Evolutionary conservation across 2,797 vertebrate genomes (phyloP).

Genomic region (Alca torda): DNA sequence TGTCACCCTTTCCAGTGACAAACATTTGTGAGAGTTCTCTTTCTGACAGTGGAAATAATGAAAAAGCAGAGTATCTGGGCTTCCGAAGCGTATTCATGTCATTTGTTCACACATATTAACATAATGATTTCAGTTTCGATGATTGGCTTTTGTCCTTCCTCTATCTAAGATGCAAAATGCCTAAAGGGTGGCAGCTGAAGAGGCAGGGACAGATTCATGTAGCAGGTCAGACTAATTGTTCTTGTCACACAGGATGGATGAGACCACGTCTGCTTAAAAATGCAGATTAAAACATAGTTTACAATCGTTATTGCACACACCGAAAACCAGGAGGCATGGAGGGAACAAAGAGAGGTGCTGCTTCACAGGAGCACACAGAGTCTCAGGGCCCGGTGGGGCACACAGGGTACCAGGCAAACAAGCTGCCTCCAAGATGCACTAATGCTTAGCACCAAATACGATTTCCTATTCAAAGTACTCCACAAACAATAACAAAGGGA

Average conservation of each 20-base stretch:
- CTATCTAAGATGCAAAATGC: conserved; percentile 19
- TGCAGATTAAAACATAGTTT: background rate
- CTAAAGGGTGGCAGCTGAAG: conserved; percentile 41
- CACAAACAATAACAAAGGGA: background rate
- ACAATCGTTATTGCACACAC: background rate
- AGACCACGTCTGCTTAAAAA: conserved; percentile 35
- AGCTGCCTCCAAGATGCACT: background rate
- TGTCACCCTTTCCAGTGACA: background rate
- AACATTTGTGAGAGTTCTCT: background rate
- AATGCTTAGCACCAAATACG: background rate
- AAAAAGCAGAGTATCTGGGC: conserved; percentile 7
- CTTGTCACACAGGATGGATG: conserved; percentile 46
- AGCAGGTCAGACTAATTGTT: conserved; percentile 56
- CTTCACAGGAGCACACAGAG: background rate
- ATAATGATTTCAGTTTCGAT: conserved; percentile 30
- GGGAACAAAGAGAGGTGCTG: background rate
- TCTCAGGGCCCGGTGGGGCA: background rate
- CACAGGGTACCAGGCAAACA: background rate
- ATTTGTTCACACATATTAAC: conserved; percentile 59
- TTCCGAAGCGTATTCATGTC: conserved; percentile 25
- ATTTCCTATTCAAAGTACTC: conserved; percentile 5
- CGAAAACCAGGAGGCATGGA: background rate
- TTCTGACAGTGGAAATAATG: background rate
- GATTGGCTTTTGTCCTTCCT: conserved; percentile 37
- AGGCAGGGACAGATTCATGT: conserved; percentile 34